Evolutionary conservation across 2,888 invertebrate species (phyloP), one percentile per base, ranked within the genome.

Genomic region (Leucoma salicis): DNA sequence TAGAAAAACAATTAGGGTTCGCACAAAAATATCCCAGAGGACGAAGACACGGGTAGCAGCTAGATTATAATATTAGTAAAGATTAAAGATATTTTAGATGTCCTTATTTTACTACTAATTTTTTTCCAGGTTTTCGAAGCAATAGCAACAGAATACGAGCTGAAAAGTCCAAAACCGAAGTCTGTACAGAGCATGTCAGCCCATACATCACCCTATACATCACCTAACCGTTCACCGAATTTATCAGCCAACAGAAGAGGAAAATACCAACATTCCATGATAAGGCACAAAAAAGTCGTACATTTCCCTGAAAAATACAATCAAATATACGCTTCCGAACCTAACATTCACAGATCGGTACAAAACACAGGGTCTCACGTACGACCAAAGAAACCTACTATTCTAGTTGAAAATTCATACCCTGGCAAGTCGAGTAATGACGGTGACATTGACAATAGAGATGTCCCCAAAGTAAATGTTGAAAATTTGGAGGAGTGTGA

Each of bases 121-220:
- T 15, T 14, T 24, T 38, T 33, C 39, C 62, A 88, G 88, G 86
- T 88, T 0, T 87, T 88, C 44, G 88, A 89, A 74, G 86, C 88
- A 2, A 88, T 89, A 49, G 88, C 87, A 32, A 73, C 71, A 4
- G 88, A 88, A 58, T 89, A 87, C 41, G 84, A 87, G 58, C 63
- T 89, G 5, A 88, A 86, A 51, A 75, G 70, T 8, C 54, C 77
- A 0, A 50, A 63, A 1, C 3, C 33, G 11, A 77, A 68, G 45
- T 69, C 64, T 1, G 68, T 70, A 0, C 69, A 79, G 31, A 66
- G 76, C 0, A 40, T 64, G 3, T 86, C 85, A 2, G 81, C 84
- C 0, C 74, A 68, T 33, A 67, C 76, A 0, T 79, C 86, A 0
- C 84, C 85, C 0, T 76, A 70, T 12, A 54, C 79, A 14, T 82